Base-by-base conservation (phyloP, 2,113 vertebrate species). In the Chlamydotis undulata region DNA sequence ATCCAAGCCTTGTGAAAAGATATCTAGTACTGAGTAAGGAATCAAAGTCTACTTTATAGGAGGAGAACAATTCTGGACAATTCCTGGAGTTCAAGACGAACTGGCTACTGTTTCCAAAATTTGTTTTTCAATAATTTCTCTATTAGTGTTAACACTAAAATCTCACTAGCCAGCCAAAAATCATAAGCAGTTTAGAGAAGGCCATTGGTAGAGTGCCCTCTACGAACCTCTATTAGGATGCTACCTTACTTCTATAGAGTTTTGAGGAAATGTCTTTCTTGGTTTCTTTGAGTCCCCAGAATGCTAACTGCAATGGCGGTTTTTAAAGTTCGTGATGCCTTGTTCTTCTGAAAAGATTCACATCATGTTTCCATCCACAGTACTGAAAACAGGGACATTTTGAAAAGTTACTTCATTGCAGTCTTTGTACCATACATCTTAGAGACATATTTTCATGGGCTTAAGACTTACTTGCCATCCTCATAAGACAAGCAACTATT, bases 161-260 rank as follows among this genome's bases (percentile, higher is more conserved):
- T 50, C 26, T 55, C 2, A 0, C 47, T 73, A 57, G 11, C 12
- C 31, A 55, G 37, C 2, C 24, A 50, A 76, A 84, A 64, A 6
- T 19, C 8, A 2, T 18, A 55, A 55, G 14, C 14, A 43, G 10
- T 65, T 94, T 65, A 67, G 78, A 49, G 28, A 65, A 61, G 8
- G 61, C 0, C 1, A 0, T 10, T 43, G 4, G 18, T 53, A 49
- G 18, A 85, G 10, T 37, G 18, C 12, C 43, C 5, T 78, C 28
- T 59, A 7, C 59, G 39, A 81, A 23, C 7, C 8, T 24, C 19
- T 35, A 49, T 9, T 33, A 35, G 33, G 37, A 33, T 64, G 43
- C 43, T 57, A 23, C 9, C 33, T 52, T 14, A 25, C 31, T 70
- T 70, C 13, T 64, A 15, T 24, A 43, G 53, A 9, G 7, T 57